These are phyloP conservation scores for Meloidogyne chitwoodi DNA, from an alignment of 1,140 invertebrate species.

Conservation along the genomic window DNA sequence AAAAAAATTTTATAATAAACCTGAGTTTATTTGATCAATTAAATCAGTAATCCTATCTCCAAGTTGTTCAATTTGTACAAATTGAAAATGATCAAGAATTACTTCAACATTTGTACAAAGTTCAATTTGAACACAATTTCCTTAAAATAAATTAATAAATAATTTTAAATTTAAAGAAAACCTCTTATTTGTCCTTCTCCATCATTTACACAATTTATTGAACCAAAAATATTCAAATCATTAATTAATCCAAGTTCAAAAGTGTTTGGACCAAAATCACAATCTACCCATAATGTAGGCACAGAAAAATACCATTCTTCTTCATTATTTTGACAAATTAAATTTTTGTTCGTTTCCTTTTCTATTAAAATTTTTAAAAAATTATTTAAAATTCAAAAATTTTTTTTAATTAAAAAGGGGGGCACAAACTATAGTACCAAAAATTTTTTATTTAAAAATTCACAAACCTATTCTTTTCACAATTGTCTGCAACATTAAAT, in stretches of 20 bases:
- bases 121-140: slow-evolving; percentile 19
- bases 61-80: slow-evolving; percentile 26
- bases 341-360: background rate
- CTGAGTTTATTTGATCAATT: slow-evolving; percentile 23
- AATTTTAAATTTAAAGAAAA: background rate
- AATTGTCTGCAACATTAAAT: background rate
- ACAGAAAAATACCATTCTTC: slow-evolving; percentile 26
- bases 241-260: slow-evolving; percentile 20
- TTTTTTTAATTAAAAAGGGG: too few species aligned
- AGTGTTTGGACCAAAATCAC: slow-evolving; percentile 24
- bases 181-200: background rate
- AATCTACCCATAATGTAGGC: slow-evolving; percentile 25
- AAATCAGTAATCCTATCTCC: slow-evolving; percentile 7
- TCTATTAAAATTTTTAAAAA: background rate
- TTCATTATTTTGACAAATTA: background rate
- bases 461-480: background rate
- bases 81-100: slow-evolving; percentile 27
- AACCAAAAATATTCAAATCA: slow-evolving; percentile 21
- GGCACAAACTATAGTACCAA: too few species aligned
- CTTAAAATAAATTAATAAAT: background rate
- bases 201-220: background rate
- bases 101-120: slow-evolving; percentile 16
- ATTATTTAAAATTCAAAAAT: background rate
- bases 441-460: background rate
- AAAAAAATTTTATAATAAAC: background rate